A percentile compares a stretch with the other conserved stretches of the same genome.
phyloP scores from a whole-genome alignment of 2,797 vertebrate genomes.

The Alca torda region DNA sequence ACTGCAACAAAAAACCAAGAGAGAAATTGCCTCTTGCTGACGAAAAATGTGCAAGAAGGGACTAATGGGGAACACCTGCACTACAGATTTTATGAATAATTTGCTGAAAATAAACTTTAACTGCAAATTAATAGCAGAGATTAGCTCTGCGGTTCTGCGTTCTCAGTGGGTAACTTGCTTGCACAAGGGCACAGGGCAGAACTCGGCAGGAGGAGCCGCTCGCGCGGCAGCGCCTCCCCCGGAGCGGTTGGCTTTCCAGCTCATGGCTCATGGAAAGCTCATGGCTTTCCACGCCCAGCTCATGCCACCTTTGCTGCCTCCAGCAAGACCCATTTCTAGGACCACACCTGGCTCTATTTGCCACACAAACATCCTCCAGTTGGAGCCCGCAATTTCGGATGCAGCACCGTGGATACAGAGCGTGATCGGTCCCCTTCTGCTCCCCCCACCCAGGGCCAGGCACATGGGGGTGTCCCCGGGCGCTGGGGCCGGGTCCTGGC shows the following conservation, averaged over 20 bases:
- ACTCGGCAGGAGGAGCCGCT: not conserved
- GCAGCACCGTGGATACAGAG: not conserved
- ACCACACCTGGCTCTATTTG: fast-evolving
- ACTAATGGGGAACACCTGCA: constrained; percentile 46
- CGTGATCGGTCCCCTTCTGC: not conserved
- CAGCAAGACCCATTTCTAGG: not conserved
- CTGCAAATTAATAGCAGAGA: constrained; percentile 46
- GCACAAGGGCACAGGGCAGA: not conserved
- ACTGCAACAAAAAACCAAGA: not conserved
- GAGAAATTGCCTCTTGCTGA: not conserved
- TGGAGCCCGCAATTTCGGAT: fast-evolving
- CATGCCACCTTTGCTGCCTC: fast-evolving
- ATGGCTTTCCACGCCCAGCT: too few species aligned
- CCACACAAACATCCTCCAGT: not conserved
- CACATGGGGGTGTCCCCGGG: not conserved
- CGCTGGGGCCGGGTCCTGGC: fast-evolving
- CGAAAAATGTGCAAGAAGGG: constrained; percentile 31
- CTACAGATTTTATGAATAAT: constrained; percentile 56
- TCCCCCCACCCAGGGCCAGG: fast-evolving
- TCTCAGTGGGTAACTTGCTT: not conserved
- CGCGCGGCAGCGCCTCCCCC: fast-evolving
- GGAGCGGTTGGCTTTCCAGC: not conserved
- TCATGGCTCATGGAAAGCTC: too few species aligned
- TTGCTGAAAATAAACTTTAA: constrained; percentile 67
- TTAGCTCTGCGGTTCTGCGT: constrained; percentile 12